Conservation (phyloP, 2,797 vertebrate species). For the Ctenopoma kingsleyae region DNA sequence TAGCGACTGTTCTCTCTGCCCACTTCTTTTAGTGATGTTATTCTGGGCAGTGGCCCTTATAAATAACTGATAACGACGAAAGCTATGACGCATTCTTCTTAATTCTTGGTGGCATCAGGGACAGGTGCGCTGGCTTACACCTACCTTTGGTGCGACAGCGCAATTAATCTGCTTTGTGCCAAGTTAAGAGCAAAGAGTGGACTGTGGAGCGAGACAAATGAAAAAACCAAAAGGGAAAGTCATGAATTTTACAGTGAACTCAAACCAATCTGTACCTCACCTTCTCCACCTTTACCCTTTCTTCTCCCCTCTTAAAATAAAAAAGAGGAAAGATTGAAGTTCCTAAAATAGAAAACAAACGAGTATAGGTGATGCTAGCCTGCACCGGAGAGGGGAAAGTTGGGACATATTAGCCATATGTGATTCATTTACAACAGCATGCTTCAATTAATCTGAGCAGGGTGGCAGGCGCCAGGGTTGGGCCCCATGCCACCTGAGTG, state of each 20-base stretch:
- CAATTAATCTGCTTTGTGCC: constrained; percentile 79
- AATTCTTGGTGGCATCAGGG: constrained; percentile 66
- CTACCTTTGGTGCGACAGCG: constrained; percentile 58
- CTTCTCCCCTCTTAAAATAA: constrained; percentile 23
- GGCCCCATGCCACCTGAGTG: constrained; percentile 76
- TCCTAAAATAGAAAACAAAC: constrained; percentile 55
- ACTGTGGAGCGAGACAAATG: constrained; percentile 67
- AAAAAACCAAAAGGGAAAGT: constrained; percentile 75
- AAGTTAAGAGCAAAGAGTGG: constrained; percentile 62
- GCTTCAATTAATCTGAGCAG: constrained; percentile 80
- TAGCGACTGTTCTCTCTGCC: constrained; percentile 23
- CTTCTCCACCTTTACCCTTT: constrained; percentile 51
- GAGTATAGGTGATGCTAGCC: constrained; percentile 50
- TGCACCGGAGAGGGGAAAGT: constrained; percentile 30
- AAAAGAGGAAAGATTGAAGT: constrained; percentile 12
- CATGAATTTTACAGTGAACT: constrained; percentile 81
- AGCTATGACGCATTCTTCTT: constrained; percentile 76
- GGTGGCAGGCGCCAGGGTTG: constrained; percentile 74
- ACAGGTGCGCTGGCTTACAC: constrained; percentile 72
- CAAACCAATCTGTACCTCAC: constrained; percentile 54
- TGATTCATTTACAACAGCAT: constrained; percentile 80
- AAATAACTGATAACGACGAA: constrained; percentile 79
- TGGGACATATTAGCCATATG: constrained; percentile 78
- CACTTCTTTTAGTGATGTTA: constrained; percentile 68
- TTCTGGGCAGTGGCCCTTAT: constrained; percentile 75